Evolutionary conservation across 2,888 invertebrate genomes (phyloP).

Genomic region (Andrena dorsata): DNA sequence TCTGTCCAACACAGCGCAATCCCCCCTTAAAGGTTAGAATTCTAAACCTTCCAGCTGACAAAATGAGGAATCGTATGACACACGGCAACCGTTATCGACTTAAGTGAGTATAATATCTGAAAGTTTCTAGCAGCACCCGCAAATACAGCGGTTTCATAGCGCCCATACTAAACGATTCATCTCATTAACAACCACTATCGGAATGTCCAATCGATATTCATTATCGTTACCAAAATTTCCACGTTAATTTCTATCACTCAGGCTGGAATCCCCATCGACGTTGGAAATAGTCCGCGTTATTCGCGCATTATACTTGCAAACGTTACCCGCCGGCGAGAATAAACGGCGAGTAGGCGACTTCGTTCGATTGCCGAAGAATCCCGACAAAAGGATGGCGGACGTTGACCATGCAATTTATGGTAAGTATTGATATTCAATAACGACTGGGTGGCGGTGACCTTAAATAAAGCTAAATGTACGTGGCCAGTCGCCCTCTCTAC

Average conservation of each 20-base stretch:
- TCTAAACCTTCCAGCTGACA: too few species aligned
- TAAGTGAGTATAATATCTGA: background rate
- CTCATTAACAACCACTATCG: background rate
- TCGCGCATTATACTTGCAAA: slow-evolving; percentile 37
- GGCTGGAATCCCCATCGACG: background rate
- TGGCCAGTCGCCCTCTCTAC: slow-evolving; percentile 18
- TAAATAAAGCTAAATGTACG: slow-evolving; percentile 57
- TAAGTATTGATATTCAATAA: slow-evolving; percentile 64
- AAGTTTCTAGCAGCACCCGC: background rate
- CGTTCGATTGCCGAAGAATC: slow-evolving; percentile 31
- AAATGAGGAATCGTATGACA: too few species aligned
- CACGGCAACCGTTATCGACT: background rate
- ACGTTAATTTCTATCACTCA: background rate
- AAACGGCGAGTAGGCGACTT: slow-evolving; percentile 16
- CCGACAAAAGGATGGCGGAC: slow-evolving; percentile 21
- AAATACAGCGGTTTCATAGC: background rate
- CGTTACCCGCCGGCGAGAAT: background rate
- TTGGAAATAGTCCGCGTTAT: background rate
- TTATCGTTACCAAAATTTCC: slow-evolving; percentile 3
- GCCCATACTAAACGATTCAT: slow-evolving; percentile 3
- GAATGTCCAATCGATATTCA: slow-evolving; percentile 17
- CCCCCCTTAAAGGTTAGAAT: too few species aligned
- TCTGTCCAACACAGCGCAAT: too few species aligned
- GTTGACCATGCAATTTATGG: slow-evolving; percentile 38
- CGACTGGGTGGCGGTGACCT: slow-evolving; percentile 37